Evolutionary conservation across 1,140 invertebrate species (phyloP).

Genomic region (Lethrus apterus): DNA sequence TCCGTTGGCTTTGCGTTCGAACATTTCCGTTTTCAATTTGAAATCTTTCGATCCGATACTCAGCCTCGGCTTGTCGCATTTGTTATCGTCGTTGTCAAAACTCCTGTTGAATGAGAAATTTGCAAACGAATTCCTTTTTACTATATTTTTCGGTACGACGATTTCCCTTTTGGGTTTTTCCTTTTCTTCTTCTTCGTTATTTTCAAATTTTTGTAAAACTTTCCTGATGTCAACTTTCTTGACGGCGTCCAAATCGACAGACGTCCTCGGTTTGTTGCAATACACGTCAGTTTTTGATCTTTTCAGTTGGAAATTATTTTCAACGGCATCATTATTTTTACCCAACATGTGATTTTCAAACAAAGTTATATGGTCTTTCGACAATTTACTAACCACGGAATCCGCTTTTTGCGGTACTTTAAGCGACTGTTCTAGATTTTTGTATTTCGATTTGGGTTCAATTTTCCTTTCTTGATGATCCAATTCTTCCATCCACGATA

Average conservation of each 20-base stretch:
- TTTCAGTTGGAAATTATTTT: constrained; percentile 20
- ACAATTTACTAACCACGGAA: constrained; percentile 32
- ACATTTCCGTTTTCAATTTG: constrained; percentile 4
- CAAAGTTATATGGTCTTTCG: constrained; percentile 34
- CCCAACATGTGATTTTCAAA: constrained; percentile 36
- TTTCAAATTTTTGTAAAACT: constrained; percentile 37
- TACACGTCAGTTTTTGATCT: constrained; percentile 38
- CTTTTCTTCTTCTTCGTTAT: constrained; percentile 14
- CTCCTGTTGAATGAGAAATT: constrained; percentile 7
- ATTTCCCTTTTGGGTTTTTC: constrained; percentile 1
- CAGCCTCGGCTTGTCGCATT: not conserved
- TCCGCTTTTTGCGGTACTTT: constrained; percentile 29
- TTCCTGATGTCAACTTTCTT: constrained; percentile 37
- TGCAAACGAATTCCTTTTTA: constrained; percentile 10
- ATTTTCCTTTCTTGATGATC: constrained; percentile 34
- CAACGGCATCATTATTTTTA: constrained; percentile 17
- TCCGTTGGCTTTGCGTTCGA: too few relatives aligned
- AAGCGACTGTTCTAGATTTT: constrained; percentile 34
- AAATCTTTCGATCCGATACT: constrained; percentile 7
- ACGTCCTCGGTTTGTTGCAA: constrained; percentile 28
- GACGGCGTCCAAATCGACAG: constrained; percentile 37
- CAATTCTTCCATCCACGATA: constrained; percentile 38
- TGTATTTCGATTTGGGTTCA: constrained; percentile 37
- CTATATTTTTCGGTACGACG: constrained; percentile 9
- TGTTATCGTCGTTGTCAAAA: constrained; percentile 7